These are phyloP conservation scores for Paedocypris micromegethes DNA, from an alignment of 2,797 vertebrate species.

Conservation along the genomic window DNA sequence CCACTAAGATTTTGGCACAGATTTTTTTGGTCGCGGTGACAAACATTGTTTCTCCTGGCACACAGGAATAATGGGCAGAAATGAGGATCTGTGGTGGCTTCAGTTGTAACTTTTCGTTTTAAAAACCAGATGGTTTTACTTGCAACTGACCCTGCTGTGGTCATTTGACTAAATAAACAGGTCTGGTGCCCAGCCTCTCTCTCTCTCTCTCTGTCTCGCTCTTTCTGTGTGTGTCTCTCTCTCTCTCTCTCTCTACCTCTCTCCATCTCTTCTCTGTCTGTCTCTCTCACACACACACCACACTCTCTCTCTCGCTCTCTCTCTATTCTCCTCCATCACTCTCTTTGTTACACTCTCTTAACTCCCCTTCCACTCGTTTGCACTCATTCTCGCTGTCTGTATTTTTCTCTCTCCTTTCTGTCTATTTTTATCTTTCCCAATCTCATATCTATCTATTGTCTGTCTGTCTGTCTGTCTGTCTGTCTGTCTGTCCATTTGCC, in stretches of 20 bases:
- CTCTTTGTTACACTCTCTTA: no score
- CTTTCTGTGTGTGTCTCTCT: background rate
- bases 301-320: background rate
- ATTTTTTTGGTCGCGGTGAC: no score
- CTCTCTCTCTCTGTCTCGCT: constrained; percentile 20
- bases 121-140: constrained; percentile 27
- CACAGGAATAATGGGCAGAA: background rate
- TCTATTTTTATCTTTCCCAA: no score
- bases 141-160: constrained; percentile 54
- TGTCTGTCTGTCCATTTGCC: no score
- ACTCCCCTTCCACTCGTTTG: no score
- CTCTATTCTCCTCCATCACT: no score
- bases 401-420: no score
- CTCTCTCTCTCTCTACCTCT: constrained; percentile 9
- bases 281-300: constrained; percentile 29
- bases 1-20: no score
- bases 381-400: no score
- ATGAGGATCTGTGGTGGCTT: constrained; percentile 1
- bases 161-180: constrained; percentile 74
- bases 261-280: constrained; percentile 21
- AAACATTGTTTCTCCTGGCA: no score
- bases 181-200: constrained; percentile 43
- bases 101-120: constrained; percentile 24
- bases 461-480: no score
- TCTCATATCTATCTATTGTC: no score